These are phyloP conservation scores for Eristalinus sepulchralis DNA, from an alignment of 2,888 invertebrate species.

Conservation along the genomic window DNA sequence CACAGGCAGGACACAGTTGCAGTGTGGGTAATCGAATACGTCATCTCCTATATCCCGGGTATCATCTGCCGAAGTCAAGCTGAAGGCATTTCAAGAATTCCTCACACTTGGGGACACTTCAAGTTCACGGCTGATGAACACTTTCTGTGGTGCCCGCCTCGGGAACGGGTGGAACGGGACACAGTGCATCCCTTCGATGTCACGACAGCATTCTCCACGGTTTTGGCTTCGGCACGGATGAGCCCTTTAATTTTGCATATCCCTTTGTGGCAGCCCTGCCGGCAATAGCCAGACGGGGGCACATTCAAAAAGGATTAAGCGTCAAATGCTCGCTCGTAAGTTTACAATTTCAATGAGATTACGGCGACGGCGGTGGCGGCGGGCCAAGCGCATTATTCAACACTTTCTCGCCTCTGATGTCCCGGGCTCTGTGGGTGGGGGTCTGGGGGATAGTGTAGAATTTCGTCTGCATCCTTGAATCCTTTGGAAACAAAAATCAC, in stretches of 20 bases:
- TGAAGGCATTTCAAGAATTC: conserved; percentile 51
- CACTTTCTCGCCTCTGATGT: conserved; percentile 36
- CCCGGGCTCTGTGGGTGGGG: neutral
- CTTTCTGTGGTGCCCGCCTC: conserved; percentile 26
- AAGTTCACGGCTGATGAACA: conserved; percentile 63
- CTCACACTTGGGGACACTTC: conserved; percentile 41
- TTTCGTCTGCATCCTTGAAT: conserved; percentile 61
- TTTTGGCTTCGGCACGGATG: conserved; percentile 16
- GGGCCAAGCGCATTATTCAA: conserved; percentile 54
- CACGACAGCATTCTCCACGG: conserved; percentile 1
- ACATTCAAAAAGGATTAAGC: conserved; percentile 62
- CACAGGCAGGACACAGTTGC: conserved; percentile 43
- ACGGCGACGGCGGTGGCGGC: conserved; percentile 35
- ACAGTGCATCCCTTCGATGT: neutral
- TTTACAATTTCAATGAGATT: conserved; percentile 69
- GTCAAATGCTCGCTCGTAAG: conserved; percentile 50
- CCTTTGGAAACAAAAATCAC: conserved; percentile 62
- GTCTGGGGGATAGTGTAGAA: conserved; percentile 29
- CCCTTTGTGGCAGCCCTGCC: conserved; percentile 46
- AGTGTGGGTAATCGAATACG: conserved; percentile 67
- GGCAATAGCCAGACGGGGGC: conserved; percentile 37
- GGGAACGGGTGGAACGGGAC: neutral
- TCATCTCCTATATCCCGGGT: conserved; percentile 53
- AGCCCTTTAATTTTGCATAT: conserved; percentile 64
- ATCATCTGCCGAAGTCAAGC: conserved; percentile 35